phyloP scores from a whole-genome alignment of 2,113 vertebrate species.

The cattle (Bos taurus) region DNA sequence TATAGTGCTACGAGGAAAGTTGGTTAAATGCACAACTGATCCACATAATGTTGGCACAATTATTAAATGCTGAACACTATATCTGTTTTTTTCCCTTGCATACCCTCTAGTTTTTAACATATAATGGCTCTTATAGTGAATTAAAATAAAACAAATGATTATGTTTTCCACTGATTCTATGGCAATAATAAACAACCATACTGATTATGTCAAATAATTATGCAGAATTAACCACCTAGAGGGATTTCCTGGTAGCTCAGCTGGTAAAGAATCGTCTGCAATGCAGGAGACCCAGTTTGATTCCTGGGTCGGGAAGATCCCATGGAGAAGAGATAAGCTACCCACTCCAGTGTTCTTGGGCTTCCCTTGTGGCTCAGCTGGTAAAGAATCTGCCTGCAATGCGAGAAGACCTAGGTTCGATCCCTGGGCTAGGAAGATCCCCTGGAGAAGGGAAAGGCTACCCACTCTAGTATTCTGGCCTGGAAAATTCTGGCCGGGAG shows the following conservation, averaged over 20 bases:
- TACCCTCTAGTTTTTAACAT: not conserved
- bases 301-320: not conserved
- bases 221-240: not conserved
- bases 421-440: not conserved
- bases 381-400: not conserved
- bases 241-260: not conserved
- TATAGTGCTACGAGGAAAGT: not conserved
- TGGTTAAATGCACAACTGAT: not conserved
- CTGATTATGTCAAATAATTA: not conserved
- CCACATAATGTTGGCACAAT: not conserved
- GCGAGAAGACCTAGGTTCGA: rapidly evolving
- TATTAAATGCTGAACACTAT: not conserved
- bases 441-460: not conserved
- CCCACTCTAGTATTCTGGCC: not conserved
- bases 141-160: not conserved
- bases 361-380: not conserved
- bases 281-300: not conserved
- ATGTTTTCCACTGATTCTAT: not conserved
- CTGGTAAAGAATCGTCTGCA: not conserved
- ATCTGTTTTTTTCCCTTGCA: not conserved
- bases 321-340: not conserved
- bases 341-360: not conserved
- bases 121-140: not conserved
- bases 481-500: not conserved
- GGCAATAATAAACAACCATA: not conserved